These are phyloP conservation scores for Phrynocephalus vlangalii DNA, from an alignment of 2,797 vertebrate species.

Conservation along the genomic window DNA sequence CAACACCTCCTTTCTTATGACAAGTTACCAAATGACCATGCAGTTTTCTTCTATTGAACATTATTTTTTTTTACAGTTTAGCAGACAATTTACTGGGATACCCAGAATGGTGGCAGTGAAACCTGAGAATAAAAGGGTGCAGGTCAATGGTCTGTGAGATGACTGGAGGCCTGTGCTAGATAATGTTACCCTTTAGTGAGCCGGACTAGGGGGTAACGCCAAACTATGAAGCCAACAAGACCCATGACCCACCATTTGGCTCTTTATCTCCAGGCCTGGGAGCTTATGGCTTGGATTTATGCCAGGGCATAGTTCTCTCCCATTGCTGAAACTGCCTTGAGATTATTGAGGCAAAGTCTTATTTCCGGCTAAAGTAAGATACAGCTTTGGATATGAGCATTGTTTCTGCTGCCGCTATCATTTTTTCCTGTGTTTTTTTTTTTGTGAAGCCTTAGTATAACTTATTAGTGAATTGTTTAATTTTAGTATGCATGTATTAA, in stretches of 20 bases:
- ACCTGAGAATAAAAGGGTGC: no score
- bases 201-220: no score
- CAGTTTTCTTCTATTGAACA: no score
- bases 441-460: background rate
- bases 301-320: background rate
- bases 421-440: background rate
- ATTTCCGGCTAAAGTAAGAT: background rate
- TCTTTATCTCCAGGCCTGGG: background rate
- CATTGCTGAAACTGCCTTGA: background rate
- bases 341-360: background rate
- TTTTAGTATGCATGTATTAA: conserved; percentile 4
- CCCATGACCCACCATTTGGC: background rate
- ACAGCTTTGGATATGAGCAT: background rate
- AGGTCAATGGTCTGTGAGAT: no score
- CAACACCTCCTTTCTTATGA: background rate
- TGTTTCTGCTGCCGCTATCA: background rate
- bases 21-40: no score
- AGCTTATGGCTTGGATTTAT: background rate
- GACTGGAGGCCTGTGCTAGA: no score
- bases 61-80: no score
- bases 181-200: no score
- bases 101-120: no score
- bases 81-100: no score
- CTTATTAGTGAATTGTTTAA: background rate
- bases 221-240: no score